Percentiles rank a stretch among this genome's conserved stretches.
Evolutionary conservation across 2,888 invertebrate species (phyloP).

Genomic region (Drosophila prostipennis): DNA sequence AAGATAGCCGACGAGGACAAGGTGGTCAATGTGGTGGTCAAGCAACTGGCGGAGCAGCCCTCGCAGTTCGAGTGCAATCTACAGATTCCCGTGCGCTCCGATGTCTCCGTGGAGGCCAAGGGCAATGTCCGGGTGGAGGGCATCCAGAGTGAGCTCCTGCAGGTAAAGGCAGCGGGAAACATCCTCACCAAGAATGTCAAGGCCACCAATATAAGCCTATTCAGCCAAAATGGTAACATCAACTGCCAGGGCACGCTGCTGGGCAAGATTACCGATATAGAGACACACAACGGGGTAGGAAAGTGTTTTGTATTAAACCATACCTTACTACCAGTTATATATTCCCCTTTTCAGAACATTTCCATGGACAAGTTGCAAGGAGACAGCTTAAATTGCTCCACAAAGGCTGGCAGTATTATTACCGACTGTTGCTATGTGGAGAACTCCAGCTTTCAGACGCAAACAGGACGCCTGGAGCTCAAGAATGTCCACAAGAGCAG

Average conservation of each 20-base stretch:
- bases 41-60: slow-evolving; percentile 37
- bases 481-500: slow-evolving; percentile 82
- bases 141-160: slow-evolving; percentile 73
- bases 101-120: slow-evolving; percentile 67
- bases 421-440: slow-evolving; percentile 82
- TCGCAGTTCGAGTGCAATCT: slow-evolving; percentile 66
- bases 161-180: slow-evolving; percentile 59
- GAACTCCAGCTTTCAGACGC: slow-evolving; percentile 80
- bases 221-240: slow-evolving; percentile 78
- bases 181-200: slow-evolving; percentile 79
- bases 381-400: slow-evolving; percentile 74
- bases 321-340: background rate
- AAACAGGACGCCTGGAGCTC: slow-evolving; percentile 76
- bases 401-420: slow-evolving; percentile 75
- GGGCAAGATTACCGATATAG: slow-evolving; percentile 71
- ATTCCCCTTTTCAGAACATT: slow-evolving; percentile 67
- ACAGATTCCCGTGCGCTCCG: slow-evolving; percentile 79
- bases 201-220: slow-evolving; percentile 69
- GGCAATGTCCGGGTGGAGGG: slow-evolving; percentile 69
- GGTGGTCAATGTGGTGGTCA: slow-evolving; percentile 60
- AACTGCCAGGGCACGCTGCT: slow-evolving; percentile 76
- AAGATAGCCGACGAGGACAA: slow-evolving; percentile 64
- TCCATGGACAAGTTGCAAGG: slow-evolving; percentile 81
- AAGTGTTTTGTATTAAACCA: fast-evolving
- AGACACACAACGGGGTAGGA: slow-evolving; percentile 62